Evolutionary conservation across 2,113 vertebrate genomes (phyloP), one percentile per base, ranked within the genome.

Genomic region (Monarcha castaneiventris): DNA sequence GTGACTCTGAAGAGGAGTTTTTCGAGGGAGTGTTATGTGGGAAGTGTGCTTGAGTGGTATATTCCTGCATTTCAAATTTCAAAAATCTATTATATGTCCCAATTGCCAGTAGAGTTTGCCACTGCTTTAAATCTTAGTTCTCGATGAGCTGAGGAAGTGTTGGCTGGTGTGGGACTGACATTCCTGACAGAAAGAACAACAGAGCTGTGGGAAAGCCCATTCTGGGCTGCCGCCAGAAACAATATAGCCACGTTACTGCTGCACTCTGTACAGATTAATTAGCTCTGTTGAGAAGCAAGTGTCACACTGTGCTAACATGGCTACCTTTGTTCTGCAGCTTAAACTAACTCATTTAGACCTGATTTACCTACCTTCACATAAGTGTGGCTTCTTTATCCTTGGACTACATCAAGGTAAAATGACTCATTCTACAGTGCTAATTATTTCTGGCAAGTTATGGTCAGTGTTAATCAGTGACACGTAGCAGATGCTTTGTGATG

Each of bases 161-260:
- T 46, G 39, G 43, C 39, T 91, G 81, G 44, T 71, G 72, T 44
- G 69, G 39, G 35, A 29, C 76, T 72, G 86, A 68, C 0, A 0
- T 76, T 79, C 54, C 54, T 95, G 78, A 90, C 5, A 27, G 75
- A 84, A 80, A 33, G 59, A 93, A 44, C 51, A 56, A 41, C 59
- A 75, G 68, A 68, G 43, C 37, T 79, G 37, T 80, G 71, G 72
- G 76, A 90, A 92, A 33, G 35, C 32, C 68, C 39, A 9, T 0
- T 7, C 59, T 90, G 85, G 58, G 39, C 52, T 92, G 59, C 83
- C 92, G 83, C 94, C 94, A 94, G 83, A 88, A 90, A 74, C 68
- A 84, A 55, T 69, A 87, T 6, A 83, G n/a, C 33, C 21, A 6
- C 48, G 13, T 85, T 83, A 77, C 23, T 0, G 0, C 41, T 25